Percentiles rank a stretch among this genome's conserved stretches.
Evolutionary conservation across 2,888 invertebrate genomes (phyloP).

Genomic region (Oligia latruncula): DNA sequence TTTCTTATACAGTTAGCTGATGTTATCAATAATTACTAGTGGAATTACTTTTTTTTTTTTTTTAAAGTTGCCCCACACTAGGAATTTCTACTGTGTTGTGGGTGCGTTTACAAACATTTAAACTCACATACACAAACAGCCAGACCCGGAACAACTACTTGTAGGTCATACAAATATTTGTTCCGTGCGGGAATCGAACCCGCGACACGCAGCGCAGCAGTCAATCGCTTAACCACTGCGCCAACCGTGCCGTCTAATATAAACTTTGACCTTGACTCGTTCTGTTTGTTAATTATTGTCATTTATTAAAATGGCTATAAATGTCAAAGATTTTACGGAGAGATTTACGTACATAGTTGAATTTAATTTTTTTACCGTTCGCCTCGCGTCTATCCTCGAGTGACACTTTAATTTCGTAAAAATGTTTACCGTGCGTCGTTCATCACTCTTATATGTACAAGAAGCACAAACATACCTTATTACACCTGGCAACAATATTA

Average conservation of each 20-base stretch:
- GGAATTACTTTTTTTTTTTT: neutral
- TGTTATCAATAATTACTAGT: slow-evolving; percentile 21
- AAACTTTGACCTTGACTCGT: neutral
- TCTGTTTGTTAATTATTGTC: neutral
- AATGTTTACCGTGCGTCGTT: slow-evolving; percentile 23
- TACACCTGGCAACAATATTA: slow-evolving; percentile 6
- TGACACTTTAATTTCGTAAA: slow-evolving; percentile 21
- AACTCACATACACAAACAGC: no score
- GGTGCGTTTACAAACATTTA: no score
- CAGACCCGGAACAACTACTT: no score
- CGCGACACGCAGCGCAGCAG: no score
- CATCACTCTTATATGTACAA: slow-evolving; percentile 11
- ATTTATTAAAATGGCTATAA: neutral
- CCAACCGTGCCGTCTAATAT: no score
- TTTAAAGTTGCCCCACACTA: no score
- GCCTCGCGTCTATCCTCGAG: neutral
- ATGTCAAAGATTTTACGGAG: neutral
- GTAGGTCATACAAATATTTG: no score
- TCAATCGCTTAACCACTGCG: no score
- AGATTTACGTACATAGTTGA: neutral
- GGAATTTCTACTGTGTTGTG: no score
- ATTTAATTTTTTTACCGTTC: neutral
- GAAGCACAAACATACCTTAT: slow-evolving; percentile 7
- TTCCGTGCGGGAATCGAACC: no score
- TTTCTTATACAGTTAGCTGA: slow-evolving; percentile 10